These are phyloP conservation scores for Plutomurus gul DNA, from an alignment of 1,140 invertebrate genomes.

Conservation along the genomic window DNA sequence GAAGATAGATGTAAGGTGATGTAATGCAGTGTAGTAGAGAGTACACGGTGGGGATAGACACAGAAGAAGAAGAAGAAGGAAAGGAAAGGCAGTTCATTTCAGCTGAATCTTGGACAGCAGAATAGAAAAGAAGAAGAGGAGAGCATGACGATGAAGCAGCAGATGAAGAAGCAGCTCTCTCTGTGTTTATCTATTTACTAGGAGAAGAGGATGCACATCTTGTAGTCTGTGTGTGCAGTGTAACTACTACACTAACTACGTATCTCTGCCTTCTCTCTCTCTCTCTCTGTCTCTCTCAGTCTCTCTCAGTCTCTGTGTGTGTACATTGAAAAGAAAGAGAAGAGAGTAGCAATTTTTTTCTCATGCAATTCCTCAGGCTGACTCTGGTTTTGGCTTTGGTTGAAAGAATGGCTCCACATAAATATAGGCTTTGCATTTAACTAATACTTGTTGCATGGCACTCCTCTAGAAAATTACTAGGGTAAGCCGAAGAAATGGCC, in stretches of 20 bases:
- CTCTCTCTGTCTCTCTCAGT: background rate
- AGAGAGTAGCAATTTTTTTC: conserved; percentile 23
- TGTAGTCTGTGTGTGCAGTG: too few relatives aligned
- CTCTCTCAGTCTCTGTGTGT: background rate
- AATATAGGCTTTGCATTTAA: conserved; percentile 39
- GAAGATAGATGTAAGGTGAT: background rate
- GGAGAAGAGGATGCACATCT: too few relatives aligned
- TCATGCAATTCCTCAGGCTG: conserved; percentile 34
- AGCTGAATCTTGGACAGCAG: too few relatives aligned
- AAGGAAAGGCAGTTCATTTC: background rate
- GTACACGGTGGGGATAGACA: background rate
- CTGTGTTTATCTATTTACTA: too few relatives aligned
- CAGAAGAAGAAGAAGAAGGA: background rate
- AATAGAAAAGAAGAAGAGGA: too few relatives aligned
- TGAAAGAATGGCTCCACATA: conserved; percentile 42
- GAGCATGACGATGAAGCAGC: too few relatives aligned
- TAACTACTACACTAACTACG: too few relatives aligned
- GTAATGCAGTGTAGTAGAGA: background rate
- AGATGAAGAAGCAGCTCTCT: too few relatives aligned
- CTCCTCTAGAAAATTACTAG: conserved; percentile 41
- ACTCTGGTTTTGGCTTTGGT: conserved; percentile 26
- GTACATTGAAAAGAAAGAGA: conserved; percentile 32
- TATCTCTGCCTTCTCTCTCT: too few relatives aligned
- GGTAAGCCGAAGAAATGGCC: conserved; percentile 40
- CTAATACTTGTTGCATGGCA: conserved; percentile 31